Percentiles rank a stretch among this genome's conserved stretches.
Conservation (phyloP, 30 jellyfish, hydroid and myxozoan genomes). For the Aurelia aurita region DNA sequence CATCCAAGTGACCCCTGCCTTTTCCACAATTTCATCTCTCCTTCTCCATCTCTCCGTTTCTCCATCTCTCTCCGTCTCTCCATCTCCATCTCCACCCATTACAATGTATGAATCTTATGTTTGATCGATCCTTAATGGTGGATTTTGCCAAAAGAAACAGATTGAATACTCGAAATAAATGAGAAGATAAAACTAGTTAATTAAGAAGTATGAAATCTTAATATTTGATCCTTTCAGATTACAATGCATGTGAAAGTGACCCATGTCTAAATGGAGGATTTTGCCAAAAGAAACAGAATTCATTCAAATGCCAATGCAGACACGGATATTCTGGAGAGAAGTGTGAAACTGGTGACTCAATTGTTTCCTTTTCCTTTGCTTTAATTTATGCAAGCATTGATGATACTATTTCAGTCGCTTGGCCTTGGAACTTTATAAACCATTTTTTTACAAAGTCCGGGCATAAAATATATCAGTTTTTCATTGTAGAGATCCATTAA, state of each 20-base stretch:
- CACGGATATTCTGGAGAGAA: conserved; percentile 19
- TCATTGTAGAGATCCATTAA: too few relatives aligned
- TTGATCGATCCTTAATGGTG: neutral
- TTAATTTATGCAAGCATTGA: neutral
- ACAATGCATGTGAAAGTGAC: conserved; percentile 4
- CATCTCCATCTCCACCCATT: too few relatives aligned
- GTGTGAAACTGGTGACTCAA: conserved; percentile 1
- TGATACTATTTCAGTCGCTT: too few relatives aligned
- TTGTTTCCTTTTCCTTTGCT: neutral
- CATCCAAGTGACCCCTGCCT: too few relatives aligned
- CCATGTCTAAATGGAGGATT: conserved; percentile 35
- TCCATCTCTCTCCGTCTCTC: too few relatives aligned
- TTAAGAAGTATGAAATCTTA: neutral
- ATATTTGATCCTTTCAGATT: neutral
- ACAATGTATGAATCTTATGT: too few relatives aligned
- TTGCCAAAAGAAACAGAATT: neutral
- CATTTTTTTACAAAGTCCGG: too few relatives aligned
- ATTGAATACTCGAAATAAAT: neutral
- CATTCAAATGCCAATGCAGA: conserved; percentile 19
- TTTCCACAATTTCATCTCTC: too few relatives aligned
- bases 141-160: neutral
- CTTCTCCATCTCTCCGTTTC: too few relatives aligned
- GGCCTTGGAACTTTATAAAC: too few relatives aligned
- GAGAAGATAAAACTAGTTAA: neutral
- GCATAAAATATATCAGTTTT: too few relatives aligned